These are phyloP conservation scores for Poeciliopsis gracilis DNA, from an alignment of 2,797 vertebrate species.

Conservation along the genomic window DNA sequence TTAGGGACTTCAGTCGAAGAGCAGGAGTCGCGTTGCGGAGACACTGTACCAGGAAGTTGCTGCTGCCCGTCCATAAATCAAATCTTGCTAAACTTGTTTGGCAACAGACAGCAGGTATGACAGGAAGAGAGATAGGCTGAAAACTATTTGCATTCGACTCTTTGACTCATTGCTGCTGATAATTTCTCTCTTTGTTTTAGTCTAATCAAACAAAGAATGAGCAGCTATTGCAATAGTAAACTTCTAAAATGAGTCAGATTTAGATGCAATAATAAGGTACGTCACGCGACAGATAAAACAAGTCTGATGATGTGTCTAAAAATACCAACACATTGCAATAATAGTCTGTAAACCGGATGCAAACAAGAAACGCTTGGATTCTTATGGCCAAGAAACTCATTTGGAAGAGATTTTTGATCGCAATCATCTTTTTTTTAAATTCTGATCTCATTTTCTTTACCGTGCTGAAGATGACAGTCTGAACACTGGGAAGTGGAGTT, in stretches of 20 bases:
- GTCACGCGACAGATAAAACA: neutral
- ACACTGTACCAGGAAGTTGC: constrained; percentile 68
- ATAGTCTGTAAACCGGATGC: neutral
- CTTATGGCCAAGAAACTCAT: neutral
- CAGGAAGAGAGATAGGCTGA: constrained; percentile 4
- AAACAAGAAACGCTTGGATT: neutral
- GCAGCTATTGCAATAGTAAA: neutral
- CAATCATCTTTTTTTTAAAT: neutral
- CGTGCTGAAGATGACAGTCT: neutral
- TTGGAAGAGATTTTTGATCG: neutral
- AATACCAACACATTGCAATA: neutral
- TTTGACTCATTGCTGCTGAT: constrained; percentile 33
- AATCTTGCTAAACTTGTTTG: constrained; percentile 68
- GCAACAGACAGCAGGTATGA: constrained; percentile 41
- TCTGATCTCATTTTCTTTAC: neutral
- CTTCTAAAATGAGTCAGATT: neutral
- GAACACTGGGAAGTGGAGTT: neutral
- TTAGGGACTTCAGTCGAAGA: constrained; percentile 26
- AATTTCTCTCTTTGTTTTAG: constrained; percentile 44
- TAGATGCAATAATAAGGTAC: neutral
- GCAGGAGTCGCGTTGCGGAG: constrained; percentile 25
- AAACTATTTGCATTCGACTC: constrained; percentile 32
- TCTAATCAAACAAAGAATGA: neutral
- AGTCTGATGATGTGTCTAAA: neutral
- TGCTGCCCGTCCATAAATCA: constrained; percentile 34